Conservation (phyloP, 2,113 vertebrate genomes). For the Osmerus eperlanus region DNA sequence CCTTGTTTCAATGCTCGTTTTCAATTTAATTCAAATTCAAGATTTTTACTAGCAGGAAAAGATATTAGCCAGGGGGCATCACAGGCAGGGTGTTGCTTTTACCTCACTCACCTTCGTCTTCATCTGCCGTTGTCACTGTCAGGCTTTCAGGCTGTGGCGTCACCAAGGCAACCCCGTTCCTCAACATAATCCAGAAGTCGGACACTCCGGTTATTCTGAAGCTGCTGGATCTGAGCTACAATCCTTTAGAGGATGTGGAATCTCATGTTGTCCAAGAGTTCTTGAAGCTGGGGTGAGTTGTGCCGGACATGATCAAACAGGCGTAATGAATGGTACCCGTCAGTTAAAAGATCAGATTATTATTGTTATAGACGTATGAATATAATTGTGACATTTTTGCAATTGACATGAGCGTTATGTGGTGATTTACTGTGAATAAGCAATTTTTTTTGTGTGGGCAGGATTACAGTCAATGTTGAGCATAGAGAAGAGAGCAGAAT, state of each 20-base stretch:
- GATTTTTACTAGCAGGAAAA: background rate
- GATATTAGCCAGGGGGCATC: no score
- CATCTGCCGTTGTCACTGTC: background rate
- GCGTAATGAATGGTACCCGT: no score
- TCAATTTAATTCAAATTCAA: background rate
- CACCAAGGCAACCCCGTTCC: background rate
- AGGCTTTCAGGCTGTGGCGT: slow-evolving; percentile 10
- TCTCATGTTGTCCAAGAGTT: background rate
- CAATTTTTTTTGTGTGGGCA: no score
- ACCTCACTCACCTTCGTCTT: background rate
- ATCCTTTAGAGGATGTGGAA: background rate
- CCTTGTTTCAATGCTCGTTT: background rate
- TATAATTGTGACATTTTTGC: no score
- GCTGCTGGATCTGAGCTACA: slow-evolving; percentile 12
- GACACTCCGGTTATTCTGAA: background rate
- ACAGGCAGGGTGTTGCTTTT: background rate
- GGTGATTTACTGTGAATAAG: no score
- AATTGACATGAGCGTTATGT: no score
- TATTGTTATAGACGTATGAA: no score
- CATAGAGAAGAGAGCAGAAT: no score
- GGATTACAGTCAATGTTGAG: no score
- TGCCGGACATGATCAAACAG: no score
- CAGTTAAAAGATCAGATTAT: no score
- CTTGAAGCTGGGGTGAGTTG: background rate
- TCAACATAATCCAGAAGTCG: slow-evolving; percentile 6